Evolutionary conservation across 1,140 invertebrate species (phyloP), one percentile per base, ranked within the genome.

Genomic region (Leptinotarsa lineolata): DNA sequence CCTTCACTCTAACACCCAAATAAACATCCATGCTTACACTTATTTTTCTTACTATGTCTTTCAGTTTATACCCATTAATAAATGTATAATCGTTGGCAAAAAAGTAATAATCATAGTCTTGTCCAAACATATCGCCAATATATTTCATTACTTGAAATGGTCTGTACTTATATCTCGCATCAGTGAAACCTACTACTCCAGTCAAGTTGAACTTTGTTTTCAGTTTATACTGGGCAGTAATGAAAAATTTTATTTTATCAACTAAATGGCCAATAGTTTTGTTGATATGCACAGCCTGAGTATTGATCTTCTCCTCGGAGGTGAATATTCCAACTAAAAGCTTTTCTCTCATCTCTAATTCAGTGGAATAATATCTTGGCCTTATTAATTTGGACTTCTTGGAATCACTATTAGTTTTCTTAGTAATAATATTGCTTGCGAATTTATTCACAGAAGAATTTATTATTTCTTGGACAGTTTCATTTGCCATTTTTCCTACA

Each of bases 61-160:
- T 86, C 16, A 97, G 82, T 77, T 88, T 89, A 70, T 91, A 88
- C 0, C 90, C 92, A 83, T 95, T 92, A 18, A 97, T 86, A 82
- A 93, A 97, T 8, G 90, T 92, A 13, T 88, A 89, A 85, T 97
- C 95, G 30, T 92, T 92, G 3, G 93, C 88, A 30, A 98, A 86
- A 81, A 95, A 93, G 84, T 95, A 97, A 84, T 93, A 98, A 85
- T 97, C 94, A 86, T 92, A 97, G 74, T 93, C 92, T 69, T 96
- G 91, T 12, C 94, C 83, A 85, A 94, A 96, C 82, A 95, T 95
- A 74, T 97, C 95, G 18, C 90, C 90, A 6, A 97, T 90, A 80
- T 97, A 97, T 82, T 96, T 95, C 24, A 98, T 86, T 4, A 94
- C 89, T 81, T 96, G 93, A 83, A 94, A 94, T 2, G 93, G 91